These are phyloP conservation scores for Diploscapter pachys DNA, from an alignment of 1,140 invertebrate species.

Conservation along the genomic window DNA sequence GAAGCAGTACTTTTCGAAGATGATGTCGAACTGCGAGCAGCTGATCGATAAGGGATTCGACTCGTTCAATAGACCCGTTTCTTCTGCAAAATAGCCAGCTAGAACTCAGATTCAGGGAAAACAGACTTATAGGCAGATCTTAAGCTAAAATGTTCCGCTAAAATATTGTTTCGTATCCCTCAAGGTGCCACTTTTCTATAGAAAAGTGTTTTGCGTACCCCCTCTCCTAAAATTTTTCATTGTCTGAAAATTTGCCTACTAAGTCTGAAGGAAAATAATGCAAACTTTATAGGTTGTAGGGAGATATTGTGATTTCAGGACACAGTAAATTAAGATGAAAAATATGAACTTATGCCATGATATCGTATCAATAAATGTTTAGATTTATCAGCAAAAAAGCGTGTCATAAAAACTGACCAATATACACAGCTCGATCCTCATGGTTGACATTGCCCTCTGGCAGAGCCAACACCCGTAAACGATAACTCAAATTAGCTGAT, in stretches of 20 bases:
- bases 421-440: conserved; percentile 28
- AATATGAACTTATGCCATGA: conserved; percentile 13
- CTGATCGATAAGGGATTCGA: conserved; percentile 20
- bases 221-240: background rate
- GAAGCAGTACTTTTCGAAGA: conserved; percentile 31
- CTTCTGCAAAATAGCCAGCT: background rate
- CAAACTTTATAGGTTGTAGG: background rate
- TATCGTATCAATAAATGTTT: conserved; percentile 13
- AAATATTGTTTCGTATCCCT: background rate
- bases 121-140: background rate
- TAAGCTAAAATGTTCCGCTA: background rate
- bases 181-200: background rate
- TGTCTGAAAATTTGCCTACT: conserved; percentile 12
- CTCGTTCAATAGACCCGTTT: conserved; percentile 1
- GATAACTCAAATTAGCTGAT: conserved; percentile 14
- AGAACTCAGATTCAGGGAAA: background rate
- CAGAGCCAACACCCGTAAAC: conserved; percentile 17
- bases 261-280: background rate
- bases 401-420: conserved; percentile 4
- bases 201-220: conserved; percentile 12
- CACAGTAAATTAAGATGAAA: conserved; percentile 18
- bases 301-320: background rate
- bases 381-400: background rate
- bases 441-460: conserved; percentile 27
- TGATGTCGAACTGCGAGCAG: conserved; percentile 33